These are phyloP conservation scores for Elysia crispata DNA, from an alignment of 2,888 invertebrate species.

Conservation along the genomic window DNA sequence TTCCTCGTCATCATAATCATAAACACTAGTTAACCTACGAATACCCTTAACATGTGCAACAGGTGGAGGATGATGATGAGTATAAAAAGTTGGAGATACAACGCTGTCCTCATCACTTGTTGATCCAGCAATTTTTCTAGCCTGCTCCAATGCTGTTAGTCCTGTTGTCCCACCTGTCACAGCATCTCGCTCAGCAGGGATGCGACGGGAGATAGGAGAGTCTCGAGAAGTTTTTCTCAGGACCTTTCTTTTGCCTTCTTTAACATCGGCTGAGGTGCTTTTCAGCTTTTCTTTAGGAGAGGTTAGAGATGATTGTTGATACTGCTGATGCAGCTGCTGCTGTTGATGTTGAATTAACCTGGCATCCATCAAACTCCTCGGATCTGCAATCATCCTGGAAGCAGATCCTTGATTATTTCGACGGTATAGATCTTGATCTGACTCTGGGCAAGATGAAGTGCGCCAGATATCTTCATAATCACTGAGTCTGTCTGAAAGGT, in stretches of 20 bases:
- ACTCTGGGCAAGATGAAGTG: slow-evolving; percentile 53
- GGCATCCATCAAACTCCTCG: slow-evolving; percentile 40
- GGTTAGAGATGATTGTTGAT: too few species aligned
- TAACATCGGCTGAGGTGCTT: neutral
- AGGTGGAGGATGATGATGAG: neutral
- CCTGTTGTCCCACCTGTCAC: slow-evolving; percentile 42
- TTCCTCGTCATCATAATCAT: slow-evolving; percentile 15
- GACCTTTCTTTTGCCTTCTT: slow-evolving; percentile 40
- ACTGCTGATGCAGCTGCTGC: neutral
- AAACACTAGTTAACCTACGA: slow-evolving; percentile 33
- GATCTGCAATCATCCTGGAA: slow-evolving; percentile 35
- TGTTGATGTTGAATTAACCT: slow-evolving; percentile 19
- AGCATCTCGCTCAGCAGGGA: slow-evolving; percentile 22
- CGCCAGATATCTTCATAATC: slow-evolving; percentile 96
- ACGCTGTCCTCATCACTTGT: slow-evolving; percentile 40
- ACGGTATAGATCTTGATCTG: slow-evolving; percentile 36
- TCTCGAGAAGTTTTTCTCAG: slow-evolving; percentile 41
- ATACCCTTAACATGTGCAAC: slow-evolving; percentile 42
- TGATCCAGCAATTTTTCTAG: slow-evolving; percentile 45
- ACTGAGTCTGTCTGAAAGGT: slow-evolving; percentile 92
- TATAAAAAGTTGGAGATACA: neutral
- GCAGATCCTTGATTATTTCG: too few species aligned
- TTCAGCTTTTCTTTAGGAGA: too few species aligned
- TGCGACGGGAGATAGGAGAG: slow-evolving; percentile 2
- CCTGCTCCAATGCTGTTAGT: slow-evolving; percentile 43